A percentile compares a stretch with the other conserved stretches of the same genome.
These are phyloP conservation scores for Aphelinus atriplicis DNA, from an alignment of 1,140 invertebrate species.

Conservation along the genomic window DNA sequence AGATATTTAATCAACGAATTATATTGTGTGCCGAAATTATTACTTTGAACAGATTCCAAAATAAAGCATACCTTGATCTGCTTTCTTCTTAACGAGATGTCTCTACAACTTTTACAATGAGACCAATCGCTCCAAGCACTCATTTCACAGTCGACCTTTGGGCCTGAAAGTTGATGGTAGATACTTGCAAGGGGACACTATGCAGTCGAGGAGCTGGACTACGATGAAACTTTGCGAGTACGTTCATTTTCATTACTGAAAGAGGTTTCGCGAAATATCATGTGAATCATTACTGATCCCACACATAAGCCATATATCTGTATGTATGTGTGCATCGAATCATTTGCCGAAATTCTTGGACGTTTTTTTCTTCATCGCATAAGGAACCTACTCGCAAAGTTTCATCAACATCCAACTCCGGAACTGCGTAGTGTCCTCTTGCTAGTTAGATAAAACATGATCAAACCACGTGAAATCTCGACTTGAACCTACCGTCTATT, in stretches of 20 bases:
- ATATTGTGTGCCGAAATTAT: too few species aligned
- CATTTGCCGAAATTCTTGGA: neutral
- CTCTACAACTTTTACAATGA: conserved; percentile 1
- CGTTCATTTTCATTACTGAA: neutral
- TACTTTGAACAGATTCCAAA: too few species aligned
- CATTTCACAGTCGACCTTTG: conserved; percentile 30
- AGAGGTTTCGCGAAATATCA: neutral
- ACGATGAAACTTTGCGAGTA: neutral
- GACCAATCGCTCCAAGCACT: conserved; percentile 28
- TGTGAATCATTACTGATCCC: neutral
- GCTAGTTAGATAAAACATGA: neutral
- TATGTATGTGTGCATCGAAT: neutral
- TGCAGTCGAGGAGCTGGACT: neutral
- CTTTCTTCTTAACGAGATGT: conserved; percentile 7
- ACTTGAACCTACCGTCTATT: neutral
- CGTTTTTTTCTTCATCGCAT: neutral
- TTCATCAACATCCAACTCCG: too few species aligned
- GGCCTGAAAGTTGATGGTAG: neutral
- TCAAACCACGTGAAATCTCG: neutral
- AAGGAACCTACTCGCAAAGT: too few species aligned
- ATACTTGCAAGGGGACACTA: too few species aligned
- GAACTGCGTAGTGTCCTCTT: too few species aligned
- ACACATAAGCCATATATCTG: too few species aligned
- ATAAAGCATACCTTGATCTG: neutral
- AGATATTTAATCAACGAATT: too few species aligned